Base-by-base conservation (phyloP, 2,797 vertebrate genomes). In the Sebastolobus alascanus region DNA sequence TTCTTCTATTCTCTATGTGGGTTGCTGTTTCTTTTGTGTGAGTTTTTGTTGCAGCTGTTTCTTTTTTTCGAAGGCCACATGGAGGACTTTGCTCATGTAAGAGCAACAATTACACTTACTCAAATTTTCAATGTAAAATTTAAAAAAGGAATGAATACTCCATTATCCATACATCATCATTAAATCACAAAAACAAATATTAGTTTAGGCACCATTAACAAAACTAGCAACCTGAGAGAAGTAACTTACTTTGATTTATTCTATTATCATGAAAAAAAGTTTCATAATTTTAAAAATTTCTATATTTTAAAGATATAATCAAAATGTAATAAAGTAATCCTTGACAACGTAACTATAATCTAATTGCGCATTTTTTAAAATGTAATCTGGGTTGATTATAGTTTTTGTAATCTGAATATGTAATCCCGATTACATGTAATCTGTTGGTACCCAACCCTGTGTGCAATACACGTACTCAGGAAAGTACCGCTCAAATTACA, bases 391-490 rank as follows among this genome's bases (percentile, higher is more conserved):
- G 22, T 6, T 56, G 22, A 13, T 54, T 54, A 54, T 27, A 56
- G 12, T 56, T 52, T 20, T 18, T 9, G 9, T n/a, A n/a, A 35
- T 61, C 18, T 6, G 59, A 61, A 35, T 60, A 29, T 29, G 29
- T 18, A 18, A 20, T 18, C 59, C 31, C 18, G 16, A 59, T 33
- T 9, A 61, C 0, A 59, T 5, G 18, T 61, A 33, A 61, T 35
- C 18, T 4, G 20, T 63, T 37, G 38, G 12, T 37, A 6, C 33
- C 11, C 12, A 38, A 63, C 7, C 60, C 11, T 13, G 20, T 63
- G 55, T 67, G 61, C 29, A 86, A 79, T 43, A 50, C 18, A 73
- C 10, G 18, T 29, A 8, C n/a, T 9, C 7, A 27, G 13, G 6
- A 66, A 20, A n/a, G 9, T 6, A 8, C 25, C 1, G 54, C 35